Evolutionary conservation across 2,888 invertebrate species (phyloP).

Genomic region (Limnephilus auricula): DNA sequence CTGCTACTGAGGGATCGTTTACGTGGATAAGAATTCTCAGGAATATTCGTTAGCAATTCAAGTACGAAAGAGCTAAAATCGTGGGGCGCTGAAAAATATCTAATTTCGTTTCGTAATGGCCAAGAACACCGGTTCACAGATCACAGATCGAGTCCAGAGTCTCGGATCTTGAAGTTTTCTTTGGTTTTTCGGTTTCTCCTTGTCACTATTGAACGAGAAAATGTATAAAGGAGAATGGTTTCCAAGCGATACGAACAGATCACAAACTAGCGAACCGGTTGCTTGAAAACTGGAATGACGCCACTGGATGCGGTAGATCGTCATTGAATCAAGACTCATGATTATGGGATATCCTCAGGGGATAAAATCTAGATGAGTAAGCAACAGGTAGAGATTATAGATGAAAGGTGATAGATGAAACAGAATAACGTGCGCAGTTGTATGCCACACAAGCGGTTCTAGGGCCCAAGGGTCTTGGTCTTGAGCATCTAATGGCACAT

Average conservation of each 20-base stretch:
- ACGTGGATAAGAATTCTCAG: not conserved
- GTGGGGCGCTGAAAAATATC: no score
- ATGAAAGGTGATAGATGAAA: not conserved
- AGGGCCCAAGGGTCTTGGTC: not conserved
- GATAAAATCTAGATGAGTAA: not conserved
- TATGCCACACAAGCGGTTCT: not conserved
- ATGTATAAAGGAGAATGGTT: not conserved
- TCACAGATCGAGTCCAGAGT: no score
- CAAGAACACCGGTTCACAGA: no score
- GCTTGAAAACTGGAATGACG: not conserved
- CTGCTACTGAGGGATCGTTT: no score
- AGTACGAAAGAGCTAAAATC: no score
- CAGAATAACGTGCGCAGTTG: not conserved
- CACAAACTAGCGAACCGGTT: not conserved
- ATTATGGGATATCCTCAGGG: not conserved
- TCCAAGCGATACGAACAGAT: not conserved
- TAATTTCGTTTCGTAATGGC: no score
- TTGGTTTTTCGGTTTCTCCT: not conserved
- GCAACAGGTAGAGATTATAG: not conserved
- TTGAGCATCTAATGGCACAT: not conserved
- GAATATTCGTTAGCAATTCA: not conserved
- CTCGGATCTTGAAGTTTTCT: no score
- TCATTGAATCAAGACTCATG: not conserved
- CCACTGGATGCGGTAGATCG: not conserved
- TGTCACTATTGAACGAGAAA: not conserved